Conservation (phyloP, 1,140 invertebrate species). For the Nebria ingens region DNA sequence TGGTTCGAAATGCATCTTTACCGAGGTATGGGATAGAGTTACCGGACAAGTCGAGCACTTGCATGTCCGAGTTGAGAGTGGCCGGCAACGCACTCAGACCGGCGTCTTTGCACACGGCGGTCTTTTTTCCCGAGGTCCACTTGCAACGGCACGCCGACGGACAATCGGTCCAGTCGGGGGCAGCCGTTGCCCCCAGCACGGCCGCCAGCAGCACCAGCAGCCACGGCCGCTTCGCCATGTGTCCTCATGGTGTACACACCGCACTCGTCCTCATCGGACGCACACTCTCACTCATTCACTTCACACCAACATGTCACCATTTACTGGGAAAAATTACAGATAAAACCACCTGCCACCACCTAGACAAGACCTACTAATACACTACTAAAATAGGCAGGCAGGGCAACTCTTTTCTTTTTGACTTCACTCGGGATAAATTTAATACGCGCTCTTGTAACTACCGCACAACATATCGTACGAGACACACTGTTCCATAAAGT, state of each 20-base stretch:
- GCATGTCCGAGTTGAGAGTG: slow-evolving; percentile 67
- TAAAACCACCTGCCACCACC: too few species aligned
- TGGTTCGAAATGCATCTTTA: slow-evolving; percentile 67
- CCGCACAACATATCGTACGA: neutral
- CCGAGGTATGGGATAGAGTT: slow-evolving; percentile 66
- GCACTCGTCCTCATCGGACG: neutral
- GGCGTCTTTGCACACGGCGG: slow-evolving; percentile 66
- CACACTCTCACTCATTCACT: neutral
- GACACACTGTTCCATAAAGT: neutral
- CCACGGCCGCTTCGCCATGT: neutral
- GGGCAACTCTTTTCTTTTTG: neutral
- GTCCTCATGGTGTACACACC: neutral
- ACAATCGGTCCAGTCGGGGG: slow-evolving; percentile 72
- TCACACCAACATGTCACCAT: too few species aligned
- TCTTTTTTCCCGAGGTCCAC: slow-evolving; percentile 82
- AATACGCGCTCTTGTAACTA: neutral
- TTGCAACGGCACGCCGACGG: slow-evolving; percentile 73
- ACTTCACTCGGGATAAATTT: neutral
- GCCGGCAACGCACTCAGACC: slow-evolving; percentile 63
- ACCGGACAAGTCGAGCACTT: slow-evolving; percentile 72
- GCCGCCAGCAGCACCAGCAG: slow-evolving; percentile 21
- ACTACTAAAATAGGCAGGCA: too few species aligned
- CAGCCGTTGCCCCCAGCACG: slow-evolving; percentile 37
- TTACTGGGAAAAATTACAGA: too few species aligned
- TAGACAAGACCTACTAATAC: too few species aligned